Evolutionary conservation across 1,140 invertebrate species (phyloP), one percentile per base, ranked within the genome.

Genomic region (Condylostylus longicornis): DNA sequence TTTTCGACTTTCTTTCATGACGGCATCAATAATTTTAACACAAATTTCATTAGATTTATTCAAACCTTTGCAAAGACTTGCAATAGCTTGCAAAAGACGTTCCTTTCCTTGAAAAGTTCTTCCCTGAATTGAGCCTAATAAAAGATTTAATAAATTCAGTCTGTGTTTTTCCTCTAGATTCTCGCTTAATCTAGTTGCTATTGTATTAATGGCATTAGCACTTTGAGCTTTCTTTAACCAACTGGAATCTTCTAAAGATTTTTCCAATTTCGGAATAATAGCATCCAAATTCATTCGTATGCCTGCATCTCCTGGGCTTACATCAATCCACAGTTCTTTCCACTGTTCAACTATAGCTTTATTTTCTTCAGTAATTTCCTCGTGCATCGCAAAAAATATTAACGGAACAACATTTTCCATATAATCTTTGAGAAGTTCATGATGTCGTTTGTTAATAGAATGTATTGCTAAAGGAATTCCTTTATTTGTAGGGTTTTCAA

Each of bases 91-190:
- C 4, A 91, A 50, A 6, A 91, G 53, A 37, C 75, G 68, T 47
- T 89, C 78, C 59, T 94, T 94, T 13, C 87, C 88, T 45, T 78
- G 74, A 74, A 85, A 94, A 0, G 82, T 90, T 49, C 85, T 73
- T 5, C 88, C 87, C 37, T 74, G 70, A n/a, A 88, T 63, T 2
- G 77, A 79, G 34, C 67, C 68, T 1, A 81, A 59, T 20, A 90
- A 54, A 31, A 82, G 71, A 19, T 66, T 69, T 2, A 89, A 60
- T 8, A 91, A 63, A 12, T 61, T 61, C 44, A 75, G 70, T 19
- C 80, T 62, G 38, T 82, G 70, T 5, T 69, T 64, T 9, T 71
- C 64, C n/a, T 74, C 71, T 30, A 90, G 63, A 8, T 71, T 68
- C 4, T 64, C 50, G 1, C 79, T 75, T 15, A 88, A 54, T 50